Evolutionary conservation across 2,888 invertebrate genomes (phyloP), one percentile per base, ranked within the genome.

Genomic region (Hyppa rectilinea): DNA sequence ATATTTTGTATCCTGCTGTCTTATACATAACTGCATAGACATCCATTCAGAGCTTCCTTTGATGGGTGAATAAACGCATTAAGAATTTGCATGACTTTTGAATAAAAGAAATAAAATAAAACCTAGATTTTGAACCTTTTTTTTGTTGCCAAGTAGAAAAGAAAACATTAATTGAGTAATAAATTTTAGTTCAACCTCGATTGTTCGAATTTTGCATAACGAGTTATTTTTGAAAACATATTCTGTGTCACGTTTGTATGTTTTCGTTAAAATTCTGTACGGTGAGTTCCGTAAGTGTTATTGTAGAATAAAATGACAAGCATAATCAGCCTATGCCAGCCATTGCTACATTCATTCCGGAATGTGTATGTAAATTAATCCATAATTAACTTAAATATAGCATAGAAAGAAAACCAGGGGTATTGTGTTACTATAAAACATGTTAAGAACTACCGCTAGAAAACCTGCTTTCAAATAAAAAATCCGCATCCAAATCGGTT

Each of bases 131-230:
- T 26, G n/a, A 52, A 78, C 72, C 64, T 29, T 4, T 23, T 53
- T 69, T 29, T 36, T 23, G n/a, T 43, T 68, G 9, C 55, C n/a
- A 50, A 56, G 36, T 43, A 26, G 78, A 53, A 50, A 50, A 56
- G 53, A 62, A 31, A 50, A 0, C 50, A 60, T 38, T 55, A 49
- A 71, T 75, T 23, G 47, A 45, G 23, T 59, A 58, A 78, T 55
- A 12, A 34, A 78, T 55, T 59, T 12, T 36, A n/a, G 6, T 45
- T 45, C 4, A 29, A 17, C 7, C 36, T 26, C 55, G 23, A 75
- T 71, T 43, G 26, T 58, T 47, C 7, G 6, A 14, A 45, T 55
- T 78, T 75, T 38, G 29, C 73, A 78, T 78, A 75, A 78, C 78
- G 1, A n/a, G 78, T 72, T 55, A 1, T 26, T 40, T 40, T 7